A percentile compares a stretch with the other conserved stretches of the same genome.
These are phyloP conservation scores for Neoarius graeffei DNA, from an alignment of 2,113 vertebrate species.

Conservation along the genomic window DNA sequence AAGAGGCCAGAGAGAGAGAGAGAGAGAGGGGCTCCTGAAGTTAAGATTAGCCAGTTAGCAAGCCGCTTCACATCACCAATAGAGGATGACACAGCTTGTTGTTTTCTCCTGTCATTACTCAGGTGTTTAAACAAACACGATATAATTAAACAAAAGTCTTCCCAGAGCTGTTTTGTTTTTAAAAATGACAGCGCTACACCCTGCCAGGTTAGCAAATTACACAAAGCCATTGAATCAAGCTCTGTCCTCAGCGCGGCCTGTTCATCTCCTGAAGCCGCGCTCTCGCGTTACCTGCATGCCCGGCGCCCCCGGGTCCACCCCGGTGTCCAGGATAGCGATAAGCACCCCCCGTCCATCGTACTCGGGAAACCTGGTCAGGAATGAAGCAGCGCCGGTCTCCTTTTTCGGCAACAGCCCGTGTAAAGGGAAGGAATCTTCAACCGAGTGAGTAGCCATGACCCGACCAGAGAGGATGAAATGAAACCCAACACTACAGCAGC, in stretches of 20 bases:
- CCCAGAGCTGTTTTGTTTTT: neutral
- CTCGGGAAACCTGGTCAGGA: constrained; percentile 87
- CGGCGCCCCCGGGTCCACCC: constrained; percentile 93
- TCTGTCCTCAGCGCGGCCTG: constrained; percentile 41
- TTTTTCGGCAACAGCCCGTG: constrained; percentile 95
- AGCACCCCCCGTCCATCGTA: constrained; percentile 91
- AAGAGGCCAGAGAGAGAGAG: neutral
- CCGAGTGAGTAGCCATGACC: constrained; percentile 83
- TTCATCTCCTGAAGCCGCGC: constrained; percentile 39
- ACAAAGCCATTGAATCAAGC: neutral
- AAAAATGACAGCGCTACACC: neutral
- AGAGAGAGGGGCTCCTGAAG: neutral
- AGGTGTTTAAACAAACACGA: neutral
- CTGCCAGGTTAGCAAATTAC: neutral
- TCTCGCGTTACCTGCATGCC: constrained; percentile 89
- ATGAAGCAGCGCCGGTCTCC: constrained; percentile 90
- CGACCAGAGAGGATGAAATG: constrained; percentile 64
- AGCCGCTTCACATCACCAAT: neutral
- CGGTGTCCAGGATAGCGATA: constrained; percentile 91
- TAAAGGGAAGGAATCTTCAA: constrained; percentile 90
- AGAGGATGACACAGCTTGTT: constrained; percentile 45
- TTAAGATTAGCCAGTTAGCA: neutral
- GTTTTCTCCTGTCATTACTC: neutral
- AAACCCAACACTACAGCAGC: constrained; percentile 66
- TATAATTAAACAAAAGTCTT: neutral